Conservation (phyloP, 1,140 invertebrate genomes). For the Lanistes nyassanus region DNA sequence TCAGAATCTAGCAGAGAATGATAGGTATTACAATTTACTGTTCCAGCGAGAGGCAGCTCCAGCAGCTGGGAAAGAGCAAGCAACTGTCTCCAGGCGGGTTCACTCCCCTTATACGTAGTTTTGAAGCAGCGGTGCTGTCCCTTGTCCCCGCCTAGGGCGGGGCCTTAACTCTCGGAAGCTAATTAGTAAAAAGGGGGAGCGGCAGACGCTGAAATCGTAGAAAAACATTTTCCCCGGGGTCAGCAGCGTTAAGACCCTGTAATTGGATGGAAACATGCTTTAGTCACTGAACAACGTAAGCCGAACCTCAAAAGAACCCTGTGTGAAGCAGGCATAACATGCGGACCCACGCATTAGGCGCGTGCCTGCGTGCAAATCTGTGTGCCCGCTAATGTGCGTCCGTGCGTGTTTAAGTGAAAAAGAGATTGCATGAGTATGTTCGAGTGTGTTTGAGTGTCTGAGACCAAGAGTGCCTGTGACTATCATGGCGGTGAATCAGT, state of each 20-base stretch:
- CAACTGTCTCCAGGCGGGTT: too few species aligned
- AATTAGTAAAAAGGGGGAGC: neutral
- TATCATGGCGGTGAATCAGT: too few species aligned
- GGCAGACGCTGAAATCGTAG: neutral
- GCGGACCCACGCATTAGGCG: neutral
- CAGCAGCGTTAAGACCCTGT: neutral
- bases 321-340: neutral
- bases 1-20: too few species aligned
- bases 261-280: neutral
- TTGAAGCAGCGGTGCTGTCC: too few species aligned
- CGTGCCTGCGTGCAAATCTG: neutral
- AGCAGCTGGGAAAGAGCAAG: too few species aligned
- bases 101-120: too few species aligned
- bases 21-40: too few species aligned
- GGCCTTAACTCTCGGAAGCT: too few species aligned
- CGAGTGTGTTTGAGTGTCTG: neutral
- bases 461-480: neutral
- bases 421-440: neutral
- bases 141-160: too few species aligned
- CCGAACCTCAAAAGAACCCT: neutral
- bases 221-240: neutral
- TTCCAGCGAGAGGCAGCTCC: too few species aligned
- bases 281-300: neutral
- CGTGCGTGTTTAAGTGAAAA: neutral
- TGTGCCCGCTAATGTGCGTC: neutral